These are phyloP conservation scores for Spodoptera littoralis DNA, from an alignment of 2,888 invertebrate genomes.

Conservation along the genomic window DNA sequence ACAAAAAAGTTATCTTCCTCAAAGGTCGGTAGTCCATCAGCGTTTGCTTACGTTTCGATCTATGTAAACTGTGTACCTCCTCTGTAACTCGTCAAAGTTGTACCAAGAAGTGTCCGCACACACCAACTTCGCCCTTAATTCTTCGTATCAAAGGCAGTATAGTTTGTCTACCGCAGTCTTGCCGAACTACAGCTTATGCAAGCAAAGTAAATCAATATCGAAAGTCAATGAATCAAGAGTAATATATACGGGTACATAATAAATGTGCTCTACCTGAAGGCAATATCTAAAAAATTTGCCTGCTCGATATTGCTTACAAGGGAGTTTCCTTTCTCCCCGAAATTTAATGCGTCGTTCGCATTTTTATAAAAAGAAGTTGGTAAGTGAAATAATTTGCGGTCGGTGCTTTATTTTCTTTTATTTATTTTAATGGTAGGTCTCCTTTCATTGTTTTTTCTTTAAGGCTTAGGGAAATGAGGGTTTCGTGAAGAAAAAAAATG, in stretches of 20 bases:
- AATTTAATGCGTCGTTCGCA: constrained; percentile 89
- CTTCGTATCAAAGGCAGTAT: constrained; percentile 74
- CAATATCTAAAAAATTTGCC: constrained; percentile 90
- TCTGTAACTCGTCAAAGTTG: constrained; percentile 51
- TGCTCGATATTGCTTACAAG: constrained; percentile 89
- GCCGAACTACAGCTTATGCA: constrained; percentile 86
- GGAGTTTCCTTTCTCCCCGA: constrained; percentile 89
- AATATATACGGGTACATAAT: constrained; percentile 90
- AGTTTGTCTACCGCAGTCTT: constrained; percentile 70
- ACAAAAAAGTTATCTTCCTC: constrained; percentile 32
- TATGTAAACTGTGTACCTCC: constrained; percentile 15
- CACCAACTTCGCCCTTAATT: constrained; percentile 71
- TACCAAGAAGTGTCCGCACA: constrained; percentile 61
- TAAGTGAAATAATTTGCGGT: constrained; percentile 89
- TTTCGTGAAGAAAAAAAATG: constrained; percentile 74
- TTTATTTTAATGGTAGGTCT: constrained; percentile 88
- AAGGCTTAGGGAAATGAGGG: constrained; percentile 77
- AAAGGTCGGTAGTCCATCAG: constrained; percentile 33
- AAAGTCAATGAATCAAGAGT: constrained; percentile 89
- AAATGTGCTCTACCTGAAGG: constrained; percentile 89
- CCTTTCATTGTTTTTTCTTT: constrained; percentile 84
- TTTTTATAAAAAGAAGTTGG: constrained; percentile 89
- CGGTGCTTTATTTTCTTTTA: constrained; percentile 87
- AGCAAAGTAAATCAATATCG: constrained; percentile 89
- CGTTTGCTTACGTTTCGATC: constrained; percentile 55